Percentiles rank a stretch among this genome's conserved stretches.
Conservation (phyloP, 53 echinoderm and acorn worm genomes). For the Crossaster papposus region DNA sequence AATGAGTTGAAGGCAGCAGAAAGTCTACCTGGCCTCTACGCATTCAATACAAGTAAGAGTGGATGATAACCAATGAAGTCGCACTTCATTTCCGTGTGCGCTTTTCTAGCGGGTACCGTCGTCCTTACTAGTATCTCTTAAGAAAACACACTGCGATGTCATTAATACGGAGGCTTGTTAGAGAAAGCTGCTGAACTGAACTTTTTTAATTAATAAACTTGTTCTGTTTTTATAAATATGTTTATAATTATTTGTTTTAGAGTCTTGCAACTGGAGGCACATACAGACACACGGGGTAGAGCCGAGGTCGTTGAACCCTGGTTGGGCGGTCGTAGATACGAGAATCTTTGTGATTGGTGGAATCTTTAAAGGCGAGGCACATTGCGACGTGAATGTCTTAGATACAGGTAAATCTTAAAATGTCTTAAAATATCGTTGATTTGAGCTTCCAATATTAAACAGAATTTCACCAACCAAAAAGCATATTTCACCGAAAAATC, state of each 20-base stretch:
- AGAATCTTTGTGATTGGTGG: constrained; percentile 81
- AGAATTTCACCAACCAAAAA: too few species aligned
- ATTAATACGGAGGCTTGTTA: not conserved
- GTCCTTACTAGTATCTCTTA: too few species aligned
- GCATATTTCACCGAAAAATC: too few species aligned
- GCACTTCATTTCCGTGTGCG: too few species aligned
- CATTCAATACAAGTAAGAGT: constrained; percentile 67
- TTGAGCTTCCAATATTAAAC: too few species aligned
- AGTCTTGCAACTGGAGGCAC: constrained; percentile 58
- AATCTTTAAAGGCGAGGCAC: constrained; percentile 63
- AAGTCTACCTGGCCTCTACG: constrained; percentile 67
- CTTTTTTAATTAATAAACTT: not conserved
- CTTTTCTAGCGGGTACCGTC: too few species aligned
- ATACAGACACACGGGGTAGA: constrained; percentile 68
- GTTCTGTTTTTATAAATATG: too few species aligned
- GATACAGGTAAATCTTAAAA: constrained; percentile 57
- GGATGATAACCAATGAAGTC: too few species aligned
- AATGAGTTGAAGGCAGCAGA: constrained; percentile 69
- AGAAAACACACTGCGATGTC: too few species aligned
- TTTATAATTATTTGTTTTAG: constrained; percentile 23
- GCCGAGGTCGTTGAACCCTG: constrained; percentile 70
- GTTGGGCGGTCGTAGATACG: constrained; percentile 57
- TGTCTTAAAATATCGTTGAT: too few species aligned
- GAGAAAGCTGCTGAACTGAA: not conserved
- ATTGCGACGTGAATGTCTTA: constrained; percentile 63